A percentile compares a stretch with the other conserved stretches of the same genome.
Conservation (phyloP, 1,140 invertebrate species). For the Plutomurus gul region DNA sequence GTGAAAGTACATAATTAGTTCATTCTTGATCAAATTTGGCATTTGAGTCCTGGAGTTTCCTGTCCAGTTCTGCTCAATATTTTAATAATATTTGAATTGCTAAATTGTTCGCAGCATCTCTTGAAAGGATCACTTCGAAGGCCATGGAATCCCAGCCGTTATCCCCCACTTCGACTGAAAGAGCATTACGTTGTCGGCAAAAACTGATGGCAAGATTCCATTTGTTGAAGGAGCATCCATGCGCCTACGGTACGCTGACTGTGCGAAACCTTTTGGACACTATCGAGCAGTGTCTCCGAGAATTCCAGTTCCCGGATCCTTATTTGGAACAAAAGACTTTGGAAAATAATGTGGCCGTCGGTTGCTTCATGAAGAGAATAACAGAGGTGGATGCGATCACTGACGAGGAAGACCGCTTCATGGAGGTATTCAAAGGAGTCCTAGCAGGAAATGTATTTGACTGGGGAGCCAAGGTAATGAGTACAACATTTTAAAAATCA, state of each 20-base stretch:
- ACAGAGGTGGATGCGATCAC: slow-evolving; percentile 63
- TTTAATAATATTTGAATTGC: background rate
- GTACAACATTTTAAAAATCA: too few relatives aligned
- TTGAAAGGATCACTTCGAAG: slow-evolving; percentile 53
- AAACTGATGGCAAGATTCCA: slow-evolving; percentile 81
- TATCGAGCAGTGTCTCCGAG: slow-evolving; percentile 86
- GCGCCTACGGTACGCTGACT: slow-evolving; percentile 83
- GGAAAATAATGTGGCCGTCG: slow-evolving; percentile 71
- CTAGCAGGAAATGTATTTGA: slow-evolving; percentile 93
- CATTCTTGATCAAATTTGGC: too few relatives aligned
- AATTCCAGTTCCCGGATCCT: slow-evolving; percentile 90
- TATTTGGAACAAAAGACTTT: slow-evolving; percentile 70
- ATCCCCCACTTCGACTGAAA: slow-evolving; percentile 71
- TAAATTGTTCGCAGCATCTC: slow-evolving; percentile 36
- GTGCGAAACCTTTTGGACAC: slow-evolving; percentile 87
- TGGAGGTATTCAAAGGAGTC: slow-evolving; percentile 65
- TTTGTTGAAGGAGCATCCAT: slow-evolving; percentile 76
- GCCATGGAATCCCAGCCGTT: slow-evolving; percentile 77
- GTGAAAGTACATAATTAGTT: background rate
- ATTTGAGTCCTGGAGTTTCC: too few relatives aligned
- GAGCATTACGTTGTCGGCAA: slow-evolving; percentile 80
- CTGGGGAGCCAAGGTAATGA: slow-evolving; percentile 87
- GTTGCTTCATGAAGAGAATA: slow-evolving; percentile 62
- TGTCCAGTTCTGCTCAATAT: too few relatives aligned
- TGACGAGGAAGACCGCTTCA: slow-evolving; percentile 61